Percentiles rank a stretch among this genome's conserved stretches.
phyloP scores from a whole-genome alignment of 2,797 vertebrate genomes.

The Cephalopachus bancanus region DNA sequence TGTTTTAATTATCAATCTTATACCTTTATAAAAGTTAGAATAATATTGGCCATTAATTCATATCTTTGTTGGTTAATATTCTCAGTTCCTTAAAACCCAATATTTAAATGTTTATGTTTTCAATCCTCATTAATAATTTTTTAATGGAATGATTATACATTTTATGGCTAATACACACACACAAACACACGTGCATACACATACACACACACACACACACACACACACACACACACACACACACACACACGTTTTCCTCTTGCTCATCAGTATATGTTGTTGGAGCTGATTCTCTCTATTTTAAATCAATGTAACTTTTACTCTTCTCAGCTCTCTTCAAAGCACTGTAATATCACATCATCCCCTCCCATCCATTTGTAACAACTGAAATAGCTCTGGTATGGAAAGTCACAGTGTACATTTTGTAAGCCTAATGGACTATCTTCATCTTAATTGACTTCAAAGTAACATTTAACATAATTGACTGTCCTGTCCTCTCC shows the following conservation, averaged over 20 bases:
- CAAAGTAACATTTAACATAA: neutral
- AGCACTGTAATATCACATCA: neutral
- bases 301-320: constrained; percentile 2
- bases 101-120: constrained; percentile 51
- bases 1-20: constrained; percentile 59
- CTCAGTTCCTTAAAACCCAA: neutral
- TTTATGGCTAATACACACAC: neutral
- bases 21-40: constrained; percentile 64
- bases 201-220: neutral
- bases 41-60: constrained; percentile 26
- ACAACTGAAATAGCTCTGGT: neutral
- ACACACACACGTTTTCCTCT: neutral
- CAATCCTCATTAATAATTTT: neutral
- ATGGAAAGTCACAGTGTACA: neutral
- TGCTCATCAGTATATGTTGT: neutral
- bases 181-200: too few relatives aligned
- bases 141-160: neutral
- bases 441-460: neutral
- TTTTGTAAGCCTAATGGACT: neutral
- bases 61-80: neutral
- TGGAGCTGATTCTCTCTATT: neutral
- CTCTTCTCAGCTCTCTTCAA: neutral
- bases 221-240: neutral
- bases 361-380: neutral
- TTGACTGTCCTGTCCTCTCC: neutral